These are phyloP conservation scores for Bostrychus sinensis DNA, from an alignment of 2,113 vertebrate species.

Conservation along the genomic window DNA sequence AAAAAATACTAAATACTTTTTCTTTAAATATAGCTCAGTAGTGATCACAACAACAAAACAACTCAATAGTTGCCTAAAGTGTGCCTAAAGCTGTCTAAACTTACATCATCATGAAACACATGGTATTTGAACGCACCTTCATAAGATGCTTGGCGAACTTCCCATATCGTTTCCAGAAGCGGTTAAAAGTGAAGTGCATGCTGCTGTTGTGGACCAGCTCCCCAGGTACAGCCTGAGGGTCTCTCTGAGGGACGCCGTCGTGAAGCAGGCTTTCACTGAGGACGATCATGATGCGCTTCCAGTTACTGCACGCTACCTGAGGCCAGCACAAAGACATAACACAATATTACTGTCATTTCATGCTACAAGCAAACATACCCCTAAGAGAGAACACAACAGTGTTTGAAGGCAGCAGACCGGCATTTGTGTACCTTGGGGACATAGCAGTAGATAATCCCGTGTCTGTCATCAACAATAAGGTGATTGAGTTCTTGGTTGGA, in stretches of 20 bases:
- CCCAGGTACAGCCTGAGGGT: conserved; percentile 88
- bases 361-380: not conserved
- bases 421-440: conserved; percentile 85
- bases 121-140: conserved; percentile 77
- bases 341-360: not conserved
- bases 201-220: conserved; percentile 91
- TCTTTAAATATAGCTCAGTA: no score
- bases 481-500: conserved; percentile 96
- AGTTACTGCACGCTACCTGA: conserved; percentile 94
- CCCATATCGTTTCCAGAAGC: conserved; percentile 96
- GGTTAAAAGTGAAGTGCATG: conserved; percentile 95
- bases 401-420: not conserved
- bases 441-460: conserved; percentile 96
- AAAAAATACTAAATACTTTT: no score
- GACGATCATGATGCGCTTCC: conserved; percentile 98
- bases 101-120: no score
- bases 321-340: not conserved
- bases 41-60: no score
- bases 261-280: conserved; percentile 90
- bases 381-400: not conserved
- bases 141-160: conserved; percentile 94
- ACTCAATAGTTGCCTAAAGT: no score
- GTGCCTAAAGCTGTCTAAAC: no score
- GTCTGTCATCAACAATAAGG: conserved; percentile 95
- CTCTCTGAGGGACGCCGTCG: conserved; percentile 85